Conservation (phyloP, 2,797 vertebrate genomes). For the Crocidura indochinensis region DNA sequence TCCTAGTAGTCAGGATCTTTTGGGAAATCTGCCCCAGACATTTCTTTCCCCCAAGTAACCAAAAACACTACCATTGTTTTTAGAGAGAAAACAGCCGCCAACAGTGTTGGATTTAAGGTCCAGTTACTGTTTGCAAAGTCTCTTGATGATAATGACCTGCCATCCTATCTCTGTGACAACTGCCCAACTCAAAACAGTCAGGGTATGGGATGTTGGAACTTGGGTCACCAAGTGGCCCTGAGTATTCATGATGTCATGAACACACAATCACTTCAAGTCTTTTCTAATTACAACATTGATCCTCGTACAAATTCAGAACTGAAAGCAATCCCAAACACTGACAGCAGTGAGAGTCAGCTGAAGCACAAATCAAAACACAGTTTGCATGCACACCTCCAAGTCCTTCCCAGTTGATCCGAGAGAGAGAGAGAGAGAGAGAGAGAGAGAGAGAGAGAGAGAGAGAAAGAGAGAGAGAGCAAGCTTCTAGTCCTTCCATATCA, state of each 20-base stretch:
- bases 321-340: constrained; percentile 40
- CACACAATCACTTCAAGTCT: not conserved
- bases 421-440: constrained; percentile 72
- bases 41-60: constrained; percentile 37
- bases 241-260: not conserved
- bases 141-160: constrained; percentile 10
- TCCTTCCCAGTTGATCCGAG: constrained; percentile 52
- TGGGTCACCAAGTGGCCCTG: not conserved
- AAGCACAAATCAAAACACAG: constrained; percentile 61
- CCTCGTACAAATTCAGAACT: constrained; percentile 52
- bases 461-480: constrained; percentile 72
- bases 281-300: not conserved
- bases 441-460: constrained; percentile 73
- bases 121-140: constrained; percentile 63
- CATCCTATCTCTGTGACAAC: not conserved
- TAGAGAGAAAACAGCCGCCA: not conserved
- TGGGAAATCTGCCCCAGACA: not conserved
- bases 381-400: constrained; percentile 60
- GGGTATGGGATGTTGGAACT: not conserved
- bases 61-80: constrained; percentile 54
- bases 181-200: not conserved
- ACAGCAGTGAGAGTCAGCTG: not conserved
- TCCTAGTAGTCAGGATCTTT: constrained; percentile 68
- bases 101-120: not conserved
- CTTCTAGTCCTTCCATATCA: constrained; percentile 72